Evolutionary conservation across 2,797 vertebrate genomes (phyloP).

Genomic region (Rhinophrynus dorsalis): DNA sequence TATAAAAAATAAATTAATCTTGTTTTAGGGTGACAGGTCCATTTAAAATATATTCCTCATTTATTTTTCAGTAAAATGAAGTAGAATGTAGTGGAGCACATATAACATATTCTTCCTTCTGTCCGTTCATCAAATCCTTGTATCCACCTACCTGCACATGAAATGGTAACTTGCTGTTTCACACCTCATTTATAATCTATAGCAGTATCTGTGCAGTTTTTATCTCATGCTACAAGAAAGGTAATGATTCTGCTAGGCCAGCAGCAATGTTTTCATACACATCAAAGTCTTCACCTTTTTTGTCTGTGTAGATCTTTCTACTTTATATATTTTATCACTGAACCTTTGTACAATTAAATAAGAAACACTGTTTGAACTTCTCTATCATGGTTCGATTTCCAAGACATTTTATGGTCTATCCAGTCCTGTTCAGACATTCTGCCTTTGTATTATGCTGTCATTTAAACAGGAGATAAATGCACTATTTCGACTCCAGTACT

Average conservation of each 20-base stretch:
- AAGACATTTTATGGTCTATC: background rate
- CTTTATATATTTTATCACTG: background rate
- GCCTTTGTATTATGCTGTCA: no score
- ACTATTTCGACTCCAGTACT: no score
- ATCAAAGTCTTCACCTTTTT: constrained; percentile 27
- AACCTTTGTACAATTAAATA: background rate
- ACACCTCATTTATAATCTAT: constrained; percentile 16
- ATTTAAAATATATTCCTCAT: no score
- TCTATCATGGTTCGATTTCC: background rate
- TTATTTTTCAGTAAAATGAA: no score
- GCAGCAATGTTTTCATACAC: constrained; percentile 16
- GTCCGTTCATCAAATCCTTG: background rate
- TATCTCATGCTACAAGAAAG: constrained; percentile 11
- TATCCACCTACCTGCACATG: background rate
- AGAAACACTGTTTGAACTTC: background rate
- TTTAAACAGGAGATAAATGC: no score
- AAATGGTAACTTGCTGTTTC: background rate
- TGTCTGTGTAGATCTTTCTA: background rate
- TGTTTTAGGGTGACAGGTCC: no score
- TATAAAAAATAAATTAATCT: no score
- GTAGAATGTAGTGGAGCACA: no score
- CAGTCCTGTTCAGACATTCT: constrained; percentile 23
- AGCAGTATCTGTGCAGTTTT: background rate
- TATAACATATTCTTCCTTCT: background rate
- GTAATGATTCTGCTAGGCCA: constrained; percentile 17